phyloP scores from a whole-genome alignment of 2,113 vertebrate genomes.

The Apaloderma vittatum region DNA sequence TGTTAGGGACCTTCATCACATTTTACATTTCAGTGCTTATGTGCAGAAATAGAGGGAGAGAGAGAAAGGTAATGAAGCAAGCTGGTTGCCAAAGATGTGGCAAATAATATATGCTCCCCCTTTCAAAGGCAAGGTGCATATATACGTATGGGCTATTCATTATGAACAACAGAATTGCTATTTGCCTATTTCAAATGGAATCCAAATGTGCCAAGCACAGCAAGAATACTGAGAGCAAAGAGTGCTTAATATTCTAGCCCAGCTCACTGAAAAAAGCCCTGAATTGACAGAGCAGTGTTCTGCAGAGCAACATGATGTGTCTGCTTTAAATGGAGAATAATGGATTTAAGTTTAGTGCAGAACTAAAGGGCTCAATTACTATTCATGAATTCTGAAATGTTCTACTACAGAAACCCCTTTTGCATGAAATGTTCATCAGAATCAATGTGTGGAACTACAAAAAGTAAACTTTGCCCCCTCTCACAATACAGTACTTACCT shows the following conservation, averaged over 20 bases:
- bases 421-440: conserved; percentile 84
- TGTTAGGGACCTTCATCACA: conserved; percentile 53
- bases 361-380: conserved; percentile 82
- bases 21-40: conserved; percentile 73
- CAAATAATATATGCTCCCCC: conserved; percentile 57
- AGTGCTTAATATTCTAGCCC: conserved; percentile 79
- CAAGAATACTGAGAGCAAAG: conserved; percentile 73
- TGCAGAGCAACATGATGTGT: conserved; percentile 80
- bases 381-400: conserved; percentile 83
- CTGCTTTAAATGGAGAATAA: conserved; percentile 84
- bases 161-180: conserved; percentile 78
- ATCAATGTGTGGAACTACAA: conserved; percentile 73
- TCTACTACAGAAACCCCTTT: conserved; percentile 78
- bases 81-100: conserved; percentile 61
- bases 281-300: conserved; percentile 77
- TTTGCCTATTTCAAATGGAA: conserved; percentile 80
- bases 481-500: conserved; percentile 47
- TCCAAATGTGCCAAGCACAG: conserved; percentile 77
- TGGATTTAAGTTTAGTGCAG: conserved; percentile 82
- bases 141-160: conserved; percentile 75
- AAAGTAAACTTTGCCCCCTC: conserved; percentile 59
- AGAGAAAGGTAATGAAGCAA: conserved; percentile 59
- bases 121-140: conserved; percentile 74
- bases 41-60: neutral
- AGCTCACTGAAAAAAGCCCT: conserved; percentile 71